Base-by-base conservation (phyloP, 2,888 invertebrate genomes). In the Rhorus exstirpatorius region DNA sequence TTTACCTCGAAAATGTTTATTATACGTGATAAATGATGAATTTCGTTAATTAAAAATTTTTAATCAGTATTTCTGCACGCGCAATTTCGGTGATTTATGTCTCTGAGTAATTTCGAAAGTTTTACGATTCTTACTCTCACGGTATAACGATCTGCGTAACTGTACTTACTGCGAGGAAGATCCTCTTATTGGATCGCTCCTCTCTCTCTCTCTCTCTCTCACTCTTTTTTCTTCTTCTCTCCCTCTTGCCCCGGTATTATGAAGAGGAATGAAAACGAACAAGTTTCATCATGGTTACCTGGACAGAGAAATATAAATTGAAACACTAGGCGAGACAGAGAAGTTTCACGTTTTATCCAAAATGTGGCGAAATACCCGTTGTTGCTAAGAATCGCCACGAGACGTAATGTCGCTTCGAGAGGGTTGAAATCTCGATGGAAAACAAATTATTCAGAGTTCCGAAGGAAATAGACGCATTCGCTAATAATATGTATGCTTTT, bases 21-120 rank as follows among this genome's bases (percentile, higher is more conserved):
- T 24, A 61, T 82, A 85, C 82, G 74, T 84, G 79, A 86, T 86
- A 84, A 87, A 88, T 87, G 86, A 84, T 89, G 86, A 86, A 86
- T 82, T 76, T 49, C 77, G 82, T 88, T 89, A 88, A 89, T 89
- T 89, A 88, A 89, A 88, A 89, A 87, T n/a, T 81, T 88, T 89
- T 87, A 87, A 89, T 89, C 85, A 85, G 81, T 71, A 53, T 60
- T 41, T 49, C 55, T 71, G 80, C 76, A 79, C 35, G 55, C 67
- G 41, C 65, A 51, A 74, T 70, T 46, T 46, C 63, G 75, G 31
- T n/a, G 72, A 67, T 46, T 58, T 49, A 60, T 79, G 60, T 51
- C 58, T 60, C 55, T 70, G 81, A 84, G 84, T 83, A 85, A 87
- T 86, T 85, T 85, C 75, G 70, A 79, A 70, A 83, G 84, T 84